Base-by-base conservation (phyloP, 2,113 vertebrate genomes). In the Phalacrocorax pelagicus region DNA sequence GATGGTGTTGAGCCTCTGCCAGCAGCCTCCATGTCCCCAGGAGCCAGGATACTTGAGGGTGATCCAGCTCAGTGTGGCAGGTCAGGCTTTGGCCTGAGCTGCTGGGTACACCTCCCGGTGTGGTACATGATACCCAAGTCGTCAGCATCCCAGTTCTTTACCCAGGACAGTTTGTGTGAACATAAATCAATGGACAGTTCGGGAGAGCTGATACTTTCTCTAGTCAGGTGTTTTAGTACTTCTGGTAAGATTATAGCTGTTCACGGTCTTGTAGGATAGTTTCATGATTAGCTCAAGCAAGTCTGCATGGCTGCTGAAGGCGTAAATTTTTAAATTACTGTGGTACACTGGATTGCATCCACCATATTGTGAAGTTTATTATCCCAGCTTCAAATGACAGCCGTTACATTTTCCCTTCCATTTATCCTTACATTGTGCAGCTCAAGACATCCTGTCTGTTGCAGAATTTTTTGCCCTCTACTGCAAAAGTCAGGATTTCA, bases 11-110 rank as follows among this genome's bases (percentile, higher is more conserved):
- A 84, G 32, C 15, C 27, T 44, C 58, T 27, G 59, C 36, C 73
- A 46, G 69, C 24, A 72, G 42, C 36, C 57, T 55, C 30, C 1
- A 1, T 1, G 0, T 18, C 16, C 32, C 26, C 20, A 20, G 24
- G 24, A 73, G n/a, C 54, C 2, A 4, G 42, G 34, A 9, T 70
- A 12, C 8, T 2, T 2, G 34, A 1, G 0, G 55, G 29, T n/a
- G 36, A 21, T 21, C n/a, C 66, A 40, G 32, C 32, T 66, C 18
- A n/a, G 20, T 51, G 40, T 6, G 16, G 61, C 51, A 36, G 69
- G 55, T 38, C 49, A 67, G 17, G 61, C 44, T 82, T 72, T 44
- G 14, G 26, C 27, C 71, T 62, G n/a, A n/a, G 51, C 34, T 65
- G 32, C 47, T 55, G 73, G 34, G 18, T 77, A 36, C 16, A 8